Percentiles rank a stretch among this genome's conserved stretches.
Conservation (phyloP, 2,113 vertebrate species). For the Brachyhypopomus occidentalis region DNA sequence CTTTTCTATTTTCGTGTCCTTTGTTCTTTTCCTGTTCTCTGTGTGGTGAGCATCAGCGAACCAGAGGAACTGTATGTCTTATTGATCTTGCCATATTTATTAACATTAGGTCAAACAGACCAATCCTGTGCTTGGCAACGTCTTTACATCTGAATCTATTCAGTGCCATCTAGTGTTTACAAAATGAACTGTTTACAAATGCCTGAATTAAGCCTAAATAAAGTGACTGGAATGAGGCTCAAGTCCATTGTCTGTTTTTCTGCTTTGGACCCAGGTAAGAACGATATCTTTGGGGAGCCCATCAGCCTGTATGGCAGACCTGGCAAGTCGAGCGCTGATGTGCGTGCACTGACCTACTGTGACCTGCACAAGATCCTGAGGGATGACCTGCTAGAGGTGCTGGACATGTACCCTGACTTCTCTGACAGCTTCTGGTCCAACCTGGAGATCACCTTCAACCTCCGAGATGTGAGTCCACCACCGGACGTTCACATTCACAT, state of each 20-base stretch:
- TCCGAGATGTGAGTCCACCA: slow-evolving; percentile 85
- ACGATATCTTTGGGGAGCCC: slow-evolving; percentile 95
- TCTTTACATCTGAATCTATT: slow-evolving; percentile 26
- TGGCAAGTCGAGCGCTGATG: slow-evolving; percentile 90
- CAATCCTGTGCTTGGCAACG: slow-evolving; percentile 34
- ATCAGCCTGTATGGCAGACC: slow-evolving; percentile 86
- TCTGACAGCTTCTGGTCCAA: slow-evolving; percentile 93
- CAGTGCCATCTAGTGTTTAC: slow-evolving; percentile 20
- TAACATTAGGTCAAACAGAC: slow-evolving; percentile 56
- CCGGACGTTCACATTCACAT: background rate
- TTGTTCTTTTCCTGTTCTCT: background rate
- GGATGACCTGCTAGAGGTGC: slow-evolving; percentile 91
- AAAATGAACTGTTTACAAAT: background rate
- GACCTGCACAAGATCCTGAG: slow-evolving; percentile 96
- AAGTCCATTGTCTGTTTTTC: background rate
- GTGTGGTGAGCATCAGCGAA: background rate
- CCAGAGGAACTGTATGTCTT: slow-evolving; percentile 2
- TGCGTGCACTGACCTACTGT: slow-evolving; percentile 94
- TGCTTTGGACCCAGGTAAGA: slow-evolving; percentile 77
- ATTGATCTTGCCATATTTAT: slow-evolving; percentile 61
- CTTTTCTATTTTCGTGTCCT: background rate
- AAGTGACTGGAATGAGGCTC: background rate
- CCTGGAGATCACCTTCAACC: slow-evolving; percentile 95
- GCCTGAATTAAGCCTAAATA: background rate
- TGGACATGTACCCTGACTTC: slow-evolving; percentile 98